These are phyloP conservation scores for Oplegnathus fasciatus DNA, from an alignment of 2,113 vertebrate species.

Conservation along the genomic window DNA sequence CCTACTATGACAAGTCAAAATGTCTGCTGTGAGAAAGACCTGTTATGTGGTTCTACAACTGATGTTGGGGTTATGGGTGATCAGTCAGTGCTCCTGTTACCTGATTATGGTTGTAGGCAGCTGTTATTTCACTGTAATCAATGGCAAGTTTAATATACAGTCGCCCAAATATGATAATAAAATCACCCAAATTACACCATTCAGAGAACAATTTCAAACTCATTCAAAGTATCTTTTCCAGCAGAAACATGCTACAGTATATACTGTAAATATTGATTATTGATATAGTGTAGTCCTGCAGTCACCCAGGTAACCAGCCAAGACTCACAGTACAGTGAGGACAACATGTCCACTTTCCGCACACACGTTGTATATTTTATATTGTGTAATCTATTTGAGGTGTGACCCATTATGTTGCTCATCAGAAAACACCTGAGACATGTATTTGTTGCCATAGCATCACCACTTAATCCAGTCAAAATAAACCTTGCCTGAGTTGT, in stretches of 20 bases:
- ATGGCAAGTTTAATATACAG: neutral
- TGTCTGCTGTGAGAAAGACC: neutral
- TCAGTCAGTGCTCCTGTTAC: neutral
- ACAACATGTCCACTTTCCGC: neutral
- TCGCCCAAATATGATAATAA: neutral
- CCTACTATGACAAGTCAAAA: neutral
- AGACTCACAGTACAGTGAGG: neutral
- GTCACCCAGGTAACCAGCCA: neutral
- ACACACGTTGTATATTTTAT: neutral
- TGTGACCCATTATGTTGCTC: neutral
- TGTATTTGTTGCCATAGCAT: neutral
- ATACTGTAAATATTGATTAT: neutral
- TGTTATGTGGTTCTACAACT: neutral
- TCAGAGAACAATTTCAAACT: neutral
- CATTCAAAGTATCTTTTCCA: neutral
- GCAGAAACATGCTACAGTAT: neutral
- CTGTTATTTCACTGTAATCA: neutral
- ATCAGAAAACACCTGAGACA: neutral
- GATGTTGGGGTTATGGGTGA: neutral
- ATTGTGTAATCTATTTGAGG: conserved; percentile 3
- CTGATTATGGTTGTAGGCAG: neutral
- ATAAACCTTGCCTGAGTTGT: neutral
- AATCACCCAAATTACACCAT: neutral
- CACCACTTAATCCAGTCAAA: neutral
- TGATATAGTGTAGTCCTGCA: neutral